Evolutionary conservation across 53 echinoderm and acorn worm species (phyloP).

Genomic region (Hippasteria phrygiana): DNA sequence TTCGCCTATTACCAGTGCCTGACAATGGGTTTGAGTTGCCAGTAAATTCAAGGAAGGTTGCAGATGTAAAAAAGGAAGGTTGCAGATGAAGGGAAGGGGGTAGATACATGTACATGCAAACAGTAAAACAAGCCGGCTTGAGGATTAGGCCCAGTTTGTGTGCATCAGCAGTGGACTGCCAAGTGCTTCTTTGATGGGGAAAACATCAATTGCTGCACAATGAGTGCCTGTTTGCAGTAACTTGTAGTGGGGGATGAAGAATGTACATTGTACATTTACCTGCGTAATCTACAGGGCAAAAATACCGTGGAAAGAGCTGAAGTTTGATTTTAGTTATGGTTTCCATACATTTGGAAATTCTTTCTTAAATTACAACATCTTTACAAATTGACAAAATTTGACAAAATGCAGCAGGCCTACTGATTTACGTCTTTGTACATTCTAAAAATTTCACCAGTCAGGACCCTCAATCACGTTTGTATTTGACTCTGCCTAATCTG

Average conservation of each 20-base stretch:
- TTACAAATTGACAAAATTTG: too few relatives aligned
- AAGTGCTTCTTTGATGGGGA: not conserved
- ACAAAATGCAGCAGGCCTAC: too few relatives aligned
- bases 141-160: not conserved
- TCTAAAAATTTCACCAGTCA: too few relatives aligned
- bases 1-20: not conserved
- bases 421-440: too few relatives aligned
- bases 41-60: not conserved
- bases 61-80: too few relatives aligned
- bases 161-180: slow-evolving; percentile 42
- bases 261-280: not conserved
- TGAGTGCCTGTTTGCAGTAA: not conserved
- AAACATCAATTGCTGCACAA: slow-evolving; percentile 3
- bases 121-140: slow-evolving; percentile 37
- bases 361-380: too few relatives aligned
- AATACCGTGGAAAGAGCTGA: not conserved
- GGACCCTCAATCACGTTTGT: too few relatives aligned
- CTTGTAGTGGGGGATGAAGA: not conserved
- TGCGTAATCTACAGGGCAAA: not conserved
- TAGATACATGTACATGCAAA: not conserved
- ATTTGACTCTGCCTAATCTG: too few relatives aligned
- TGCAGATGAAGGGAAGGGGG: not conserved
- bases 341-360: too few relatives aligned
- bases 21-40: not conserved
- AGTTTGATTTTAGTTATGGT: not conserved